A percentile compares a stretch with the other conserved stretches of the same genome.
Conservation (phyloP, 2,797 vertebrate species). For the Cryptoprocta ferox region DNA sequence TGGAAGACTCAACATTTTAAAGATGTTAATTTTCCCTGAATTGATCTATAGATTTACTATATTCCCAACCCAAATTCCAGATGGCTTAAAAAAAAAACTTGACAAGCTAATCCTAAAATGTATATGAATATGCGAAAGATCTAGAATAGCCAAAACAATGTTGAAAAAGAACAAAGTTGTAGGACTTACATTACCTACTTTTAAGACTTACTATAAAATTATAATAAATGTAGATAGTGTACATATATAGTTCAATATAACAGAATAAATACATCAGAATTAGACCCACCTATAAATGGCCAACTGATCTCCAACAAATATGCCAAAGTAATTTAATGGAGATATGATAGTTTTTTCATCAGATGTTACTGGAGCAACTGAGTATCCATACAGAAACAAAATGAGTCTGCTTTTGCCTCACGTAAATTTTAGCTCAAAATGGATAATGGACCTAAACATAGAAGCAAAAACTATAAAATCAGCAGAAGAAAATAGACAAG, state of each 20-base stretch:
- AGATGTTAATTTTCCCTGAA: conserved; percentile 76
- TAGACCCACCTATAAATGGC: background rate
- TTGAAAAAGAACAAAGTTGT: conserved; percentile 54
- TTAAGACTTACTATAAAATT: conserved; percentile 6
- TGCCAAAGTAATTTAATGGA: conserved; percentile 6
- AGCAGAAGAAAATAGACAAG: conserved; percentile 30
- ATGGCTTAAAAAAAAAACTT: conserved; percentile 58
- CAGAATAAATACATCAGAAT: background rate
- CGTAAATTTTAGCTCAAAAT: conserved; percentile 46
- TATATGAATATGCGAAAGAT: conserved; percentile 73
- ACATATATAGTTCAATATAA: background rate
- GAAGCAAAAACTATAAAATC: conserved; percentile 45
- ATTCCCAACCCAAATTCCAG: conserved; percentile 77
- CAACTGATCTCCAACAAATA: conserved; percentile 27
- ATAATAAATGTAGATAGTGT: background rate
- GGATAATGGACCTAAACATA: conserved; percentile 6
- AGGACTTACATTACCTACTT: conserved; percentile 57
- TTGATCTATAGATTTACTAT: conserved; percentile 79
- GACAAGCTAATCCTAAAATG: conserved; percentile 66
- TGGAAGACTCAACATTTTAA: conserved; percentile 76
- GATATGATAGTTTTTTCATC: background rate
- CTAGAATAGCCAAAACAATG: conserved; percentile 72
- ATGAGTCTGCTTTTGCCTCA: conserved; percentile 39
- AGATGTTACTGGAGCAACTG: conserved; percentile 42
- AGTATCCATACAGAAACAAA: background rate